Percentiles rank a stretch among this genome's conserved stretches.
phyloP scores from a whole-genome alignment of 1,140 invertebrate genomes.

The Lethocerus indicus region DNA sequence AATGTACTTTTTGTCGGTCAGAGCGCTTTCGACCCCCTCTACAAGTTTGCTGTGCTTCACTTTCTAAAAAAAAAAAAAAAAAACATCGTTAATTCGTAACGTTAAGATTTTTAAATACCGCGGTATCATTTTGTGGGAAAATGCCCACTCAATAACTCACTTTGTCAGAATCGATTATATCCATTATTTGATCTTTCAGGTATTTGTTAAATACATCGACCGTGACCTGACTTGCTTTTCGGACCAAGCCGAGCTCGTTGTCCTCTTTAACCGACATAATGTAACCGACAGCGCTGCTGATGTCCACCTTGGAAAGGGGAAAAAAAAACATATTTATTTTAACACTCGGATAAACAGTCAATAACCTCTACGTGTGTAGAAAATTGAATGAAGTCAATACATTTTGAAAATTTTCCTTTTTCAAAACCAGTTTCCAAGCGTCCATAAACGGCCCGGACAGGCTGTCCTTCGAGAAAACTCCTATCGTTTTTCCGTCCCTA shows the following conservation, averaged over 20 bases:
- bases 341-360: background rate
- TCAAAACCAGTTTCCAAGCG: slow-evolving; percentile 64
- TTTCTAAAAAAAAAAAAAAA: slow-evolving; percentile 46
- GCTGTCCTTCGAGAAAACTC: slow-evolving; percentile 90
- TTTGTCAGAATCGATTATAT: slow-evolving; percentile 94
- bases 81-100: background rate
- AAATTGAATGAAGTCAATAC: slow-evolving; percentile 23
- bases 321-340: background rate
- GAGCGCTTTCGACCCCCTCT: slow-evolving; percentile 82
- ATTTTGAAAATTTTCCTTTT: slow-evolving; percentile 62
- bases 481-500: slow-evolving; percentile 76
- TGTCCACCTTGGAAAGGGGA: slow-evolving; percentile 45
- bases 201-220: slow-evolving; percentile 93
- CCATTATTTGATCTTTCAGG: slow-evolving; percentile 94
- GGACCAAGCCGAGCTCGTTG: slow-evolving; percentile 75
- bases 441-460: slow-evolving; percentile 87
- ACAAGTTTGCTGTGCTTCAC: slow-evolving; percentile 85
- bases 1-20: slow-evolving; percentile 88
- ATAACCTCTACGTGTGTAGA: background rate
- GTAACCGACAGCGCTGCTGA: slow-evolving; percentile 67
- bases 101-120: background rate
- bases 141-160: slow-evolving; percentile 28
- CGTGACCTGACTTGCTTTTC: slow-evolving; percentile 84
- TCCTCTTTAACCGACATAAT: slow-evolving; percentile 94
- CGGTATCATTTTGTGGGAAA: background rate